Evolutionary conservation across 2,113 vertebrate genomes (phyloP), one percentile per base, ranked within the genome.

Genomic region (Cathartes aura): DNA sequence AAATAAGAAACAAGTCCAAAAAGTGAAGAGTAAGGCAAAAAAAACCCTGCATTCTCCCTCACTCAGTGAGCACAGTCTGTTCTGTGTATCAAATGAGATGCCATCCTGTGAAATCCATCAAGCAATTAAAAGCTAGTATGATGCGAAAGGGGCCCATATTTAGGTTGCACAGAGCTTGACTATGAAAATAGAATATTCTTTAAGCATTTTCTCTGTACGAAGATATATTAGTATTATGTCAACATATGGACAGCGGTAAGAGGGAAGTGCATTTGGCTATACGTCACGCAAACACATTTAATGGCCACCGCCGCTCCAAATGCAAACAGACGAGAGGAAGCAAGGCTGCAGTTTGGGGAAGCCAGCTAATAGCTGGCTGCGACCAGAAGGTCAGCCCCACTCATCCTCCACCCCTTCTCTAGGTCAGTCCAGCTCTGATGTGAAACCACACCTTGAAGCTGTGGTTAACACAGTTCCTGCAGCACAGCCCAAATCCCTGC

Each of bases 81-180:
- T 91, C 89, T 50, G 23, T 22, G 5, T 52, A 72, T 36, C 91
- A 36, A 95, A 74, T 34, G 48, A 91, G 43, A 75, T 8, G 34
- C 15, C 70, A 75, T 75, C 62, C 93, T 94, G 91, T 59, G 73
- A 97, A 97, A 95, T 34, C 82, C 93, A 95, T 95, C 91, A 95
- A 82, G 89, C 60, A 95, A 96, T 91, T 95, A 79, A 89, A 95
- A 73, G n/a, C 52, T 36, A 87, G 52, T 20, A 79, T 63, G 87
- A 95, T 91, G 87, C 9, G 4, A 93, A 89, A 84, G 75, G 23
- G 76, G 52, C 76, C 70, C 68, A 12, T 68, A n/a, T 72, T 95
- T 68, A 91, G 81, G 76, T 91, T 84, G 63, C n/a, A 71, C 15
- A 62, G 60, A 93, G 68, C 56, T 56, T 55, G 26, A 45, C 81